Base-by-base conservation (phyloP, 2,797 vertebrate genomes). In the Peromyscus melanophrys region DNA sequence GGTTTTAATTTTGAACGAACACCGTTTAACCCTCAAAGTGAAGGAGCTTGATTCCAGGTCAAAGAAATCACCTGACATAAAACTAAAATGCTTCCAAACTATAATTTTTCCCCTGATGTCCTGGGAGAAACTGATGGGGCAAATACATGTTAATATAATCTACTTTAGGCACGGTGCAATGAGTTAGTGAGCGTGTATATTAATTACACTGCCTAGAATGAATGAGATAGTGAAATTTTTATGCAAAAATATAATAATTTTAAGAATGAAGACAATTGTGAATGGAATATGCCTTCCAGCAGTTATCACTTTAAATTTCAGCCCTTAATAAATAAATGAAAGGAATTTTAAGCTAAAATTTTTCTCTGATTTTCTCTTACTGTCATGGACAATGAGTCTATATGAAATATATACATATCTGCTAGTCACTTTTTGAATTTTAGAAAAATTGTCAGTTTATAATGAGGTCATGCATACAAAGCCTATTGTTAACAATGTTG, bases 211-310 rank as follows among this genome's bases (percentile, higher is more conserved):
- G 86, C 37, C 89, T 94, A 93, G 86, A 75, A 94, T 92, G 92
- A 94, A 67, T 92, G 90, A 89, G n/a, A 6, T 27, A 83, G 34
- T 71, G 27, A 89, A 94, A 96, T 82, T 97, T 90, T 95, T 92
- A 87, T 77, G 69, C 27, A 95, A 83, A 89, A 94, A 95, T 77
- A 96, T 88, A 97, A 89, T 93, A 91, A 75, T 92, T 96, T 97
- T 89, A 83, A 92, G 67, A 95, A 88, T 7, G 59, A 80, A 71
- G 90, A 90, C 46, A 67, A 4, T 23, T 89, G 19, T 92, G 69
- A 90, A 61, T 96, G 69, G 94, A 90, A 55, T 67, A 83, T 31
- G 78, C 43, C 19, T 88, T 23, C 94, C 77, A 65, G 14, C n/a
- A 85, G 49, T 82, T 75, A 77, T 88, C 7, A 55, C 27, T 93